These are phyloP conservation scores for Didymodactylos carnosus DNA, from an alignment of 2,888 invertebrate species.

Conservation along the genomic window DNA sequence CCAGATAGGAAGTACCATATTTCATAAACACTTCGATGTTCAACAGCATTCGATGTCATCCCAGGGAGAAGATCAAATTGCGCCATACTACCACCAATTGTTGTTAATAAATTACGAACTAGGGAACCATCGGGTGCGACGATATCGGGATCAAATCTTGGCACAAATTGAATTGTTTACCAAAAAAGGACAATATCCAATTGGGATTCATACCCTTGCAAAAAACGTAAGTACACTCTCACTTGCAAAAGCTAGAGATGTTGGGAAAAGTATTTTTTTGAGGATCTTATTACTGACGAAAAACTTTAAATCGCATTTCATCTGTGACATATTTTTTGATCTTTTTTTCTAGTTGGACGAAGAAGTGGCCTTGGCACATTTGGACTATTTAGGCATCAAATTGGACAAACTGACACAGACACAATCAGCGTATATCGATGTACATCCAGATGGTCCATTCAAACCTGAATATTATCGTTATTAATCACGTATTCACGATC, in stretches of 20 bases:
- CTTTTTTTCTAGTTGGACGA: not conserved
- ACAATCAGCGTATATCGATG: not conserved
- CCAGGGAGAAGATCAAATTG: too few relatives aligned
- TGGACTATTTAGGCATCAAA: not conserved
- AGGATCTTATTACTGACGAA: too few relatives aligned
- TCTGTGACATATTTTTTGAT: too few relatives aligned
- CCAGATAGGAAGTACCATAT: not conserved
- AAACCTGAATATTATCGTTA: not conserved
- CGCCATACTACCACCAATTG: too few relatives aligned
- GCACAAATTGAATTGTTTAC: conserved; percentile 8
- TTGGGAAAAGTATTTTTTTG: too few relatives aligned
- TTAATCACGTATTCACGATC: not conserved
- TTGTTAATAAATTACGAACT: too few relatives aligned
- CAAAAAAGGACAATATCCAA: not conserved
- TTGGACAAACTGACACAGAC: not conserved
- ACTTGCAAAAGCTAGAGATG: too few relatives aligned
- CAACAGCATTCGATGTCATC: not conserved
- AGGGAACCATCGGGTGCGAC: too few relatives aligned
- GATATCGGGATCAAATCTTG: conserved; percentile 3
- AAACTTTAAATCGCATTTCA: too few relatives aligned
- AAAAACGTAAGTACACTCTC: not conserved
- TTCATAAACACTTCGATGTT: not conserved
- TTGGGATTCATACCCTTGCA: not conserved
- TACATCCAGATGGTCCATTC: not conserved
- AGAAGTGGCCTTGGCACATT: not conserved